phyloP scores from a whole-genome alignment of 2,888 invertebrate genomes.

The Temnothorax unifasciatus region DNA sequence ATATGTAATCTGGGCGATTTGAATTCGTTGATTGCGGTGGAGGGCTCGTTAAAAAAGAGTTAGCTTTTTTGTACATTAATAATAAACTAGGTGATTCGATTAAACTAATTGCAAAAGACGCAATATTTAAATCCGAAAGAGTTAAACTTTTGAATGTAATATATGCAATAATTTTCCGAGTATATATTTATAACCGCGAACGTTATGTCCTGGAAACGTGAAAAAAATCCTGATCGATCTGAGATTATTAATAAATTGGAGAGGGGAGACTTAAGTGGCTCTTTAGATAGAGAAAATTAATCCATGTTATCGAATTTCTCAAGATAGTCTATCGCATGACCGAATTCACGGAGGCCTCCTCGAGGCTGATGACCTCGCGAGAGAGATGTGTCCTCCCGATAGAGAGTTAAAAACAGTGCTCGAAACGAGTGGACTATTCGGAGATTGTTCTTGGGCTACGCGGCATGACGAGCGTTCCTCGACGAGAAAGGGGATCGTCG shows the following conservation, averaged over 20 bases:
- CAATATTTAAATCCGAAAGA: neutral
- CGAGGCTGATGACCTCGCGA: slow-evolving; percentile 22
- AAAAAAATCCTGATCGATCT: neutral
- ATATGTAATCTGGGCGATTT: slow-evolving; percentile 26
- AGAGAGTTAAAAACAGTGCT: slow-evolving; percentile 8
- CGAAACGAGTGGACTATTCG: slow-evolving; percentile 27
- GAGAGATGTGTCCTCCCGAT: neutral
- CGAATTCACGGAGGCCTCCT: slow-evolving; percentile 18
- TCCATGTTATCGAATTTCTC: slow-evolving; percentile 32
- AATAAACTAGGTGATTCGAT: slow-evolving; percentile 5
- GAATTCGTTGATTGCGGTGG: neutral
- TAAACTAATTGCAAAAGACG: neutral
- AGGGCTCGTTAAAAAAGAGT: neutral
- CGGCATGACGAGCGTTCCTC: neutral
- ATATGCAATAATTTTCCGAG: neutral
- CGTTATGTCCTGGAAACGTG: slow-evolving; percentile 7
- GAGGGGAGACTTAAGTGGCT: neutral
- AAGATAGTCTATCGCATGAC: slow-evolving; percentile 31
- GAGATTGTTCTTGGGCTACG: slow-evolving; percentile 12
- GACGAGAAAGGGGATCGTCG: slow-evolving; percentile 10
- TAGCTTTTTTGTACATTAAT: neutral
- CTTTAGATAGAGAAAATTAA: neutral
- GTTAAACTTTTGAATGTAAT: neutral
- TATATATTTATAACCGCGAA: neutral
- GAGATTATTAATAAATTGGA: neutral